These are phyloP conservation scores for Pseudococcus viburni DNA, from an alignment of 2,888 invertebrate species.

Conservation along the genomic window DNA sequence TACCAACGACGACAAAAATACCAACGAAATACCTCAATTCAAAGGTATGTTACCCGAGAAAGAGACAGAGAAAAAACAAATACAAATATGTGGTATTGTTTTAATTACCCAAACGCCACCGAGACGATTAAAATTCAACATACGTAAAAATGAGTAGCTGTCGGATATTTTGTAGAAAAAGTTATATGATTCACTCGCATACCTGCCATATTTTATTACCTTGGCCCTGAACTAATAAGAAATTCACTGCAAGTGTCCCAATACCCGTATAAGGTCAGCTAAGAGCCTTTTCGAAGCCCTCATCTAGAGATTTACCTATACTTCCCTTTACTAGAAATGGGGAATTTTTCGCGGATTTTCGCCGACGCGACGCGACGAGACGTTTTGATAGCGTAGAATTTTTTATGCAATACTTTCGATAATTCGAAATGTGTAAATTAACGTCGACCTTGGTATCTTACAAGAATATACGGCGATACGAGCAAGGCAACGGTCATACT, in stretches of 20 bases:
- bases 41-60: neutral
- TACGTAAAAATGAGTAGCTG: conserved; percentile 55
- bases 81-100: conserved; percentile 12
- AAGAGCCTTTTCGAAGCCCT: neutral
- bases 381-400: neutral
- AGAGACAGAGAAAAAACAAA: neutral
- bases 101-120: conserved; percentile 19
- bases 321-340: neutral
- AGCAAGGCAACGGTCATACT: conserved; percentile 60
- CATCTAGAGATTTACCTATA: neutral
- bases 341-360: neutral
- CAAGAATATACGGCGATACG: conserved; percentile 25
- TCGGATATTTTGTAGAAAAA: conserved; percentile 55
- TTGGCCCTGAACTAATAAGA: conserved; percentile 48
- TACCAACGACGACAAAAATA: neutral
- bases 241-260: conserved; percentile 33
- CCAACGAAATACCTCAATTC: neutral
- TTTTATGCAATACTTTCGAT: conserved; percentile 30
- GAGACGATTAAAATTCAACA: conserved; percentile 44
- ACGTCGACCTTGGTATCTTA: conserved; percentile 52
- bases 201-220: conserved; percentile 53
- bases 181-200: conserved; percentile 25
- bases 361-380: neutral
- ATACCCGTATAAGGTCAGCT: neutral
- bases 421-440: conserved; percentile 56